A percentile compares a stretch with the other conserved stretches of the same genome.
Evolutionary conservation across 1,140 invertebrate genomes (phyloP).

Genomic region (Lethocerus indicus): DNA sequence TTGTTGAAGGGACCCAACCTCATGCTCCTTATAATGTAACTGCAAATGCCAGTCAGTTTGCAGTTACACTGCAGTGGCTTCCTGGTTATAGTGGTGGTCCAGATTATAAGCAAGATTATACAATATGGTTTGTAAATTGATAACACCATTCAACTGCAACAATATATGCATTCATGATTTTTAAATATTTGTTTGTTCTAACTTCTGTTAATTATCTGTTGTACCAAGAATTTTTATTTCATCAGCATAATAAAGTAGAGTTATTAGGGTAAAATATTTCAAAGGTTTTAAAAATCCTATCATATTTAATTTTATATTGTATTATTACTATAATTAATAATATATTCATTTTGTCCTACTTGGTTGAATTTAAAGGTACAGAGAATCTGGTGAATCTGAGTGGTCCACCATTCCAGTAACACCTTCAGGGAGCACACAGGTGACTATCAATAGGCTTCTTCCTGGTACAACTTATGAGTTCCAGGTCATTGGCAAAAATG

Average conservation of each 20-base stretch:
- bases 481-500: slow-evolving; percentile 88
- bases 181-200: no score
- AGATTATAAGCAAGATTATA: slow-evolving; percentile 86
- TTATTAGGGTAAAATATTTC: no score
- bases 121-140: slow-evolving; percentile 82
- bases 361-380: slow-evolving; percentile 36
- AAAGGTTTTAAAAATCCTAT: no score
- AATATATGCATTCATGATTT: no score
- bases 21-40: slow-evolving; percentile 91
- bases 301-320: neutral
- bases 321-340: neutral
- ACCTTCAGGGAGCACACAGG: slow-evolving; percentile 70
- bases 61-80: slow-evolving; percentile 78
- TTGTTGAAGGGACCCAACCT: slow-evolving; percentile 89
- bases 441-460: slow-evolving; percentile 77
- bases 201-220: no score
- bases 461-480: slow-evolving; percentile 90
- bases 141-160: no score
- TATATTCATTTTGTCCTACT: neutral
- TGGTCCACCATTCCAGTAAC: slow-evolving; percentile 89
- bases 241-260: no score
- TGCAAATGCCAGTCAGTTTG: slow-evolving; percentile 69
- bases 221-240: no score
- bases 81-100: slow-evolving; percentile 89
- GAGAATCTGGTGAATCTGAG: slow-evolving; percentile 61